These are phyloP conservation scores for Mycalesis mineus DNA, from an alignment of 2,888 invertebrate species.

Conservation along the genomic window DNA sequence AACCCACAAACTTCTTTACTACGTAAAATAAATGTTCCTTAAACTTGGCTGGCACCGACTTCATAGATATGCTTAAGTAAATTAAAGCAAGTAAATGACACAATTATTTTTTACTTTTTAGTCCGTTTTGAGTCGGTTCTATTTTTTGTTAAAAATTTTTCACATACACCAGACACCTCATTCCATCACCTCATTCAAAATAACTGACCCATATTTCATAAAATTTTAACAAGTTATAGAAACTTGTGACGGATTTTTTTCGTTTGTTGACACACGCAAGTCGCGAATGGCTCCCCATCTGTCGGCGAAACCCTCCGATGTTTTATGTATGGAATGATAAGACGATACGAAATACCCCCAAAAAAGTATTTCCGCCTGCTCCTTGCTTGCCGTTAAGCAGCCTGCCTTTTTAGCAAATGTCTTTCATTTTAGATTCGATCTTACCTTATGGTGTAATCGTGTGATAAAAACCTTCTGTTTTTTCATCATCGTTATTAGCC, in stretches of 20 bases:
- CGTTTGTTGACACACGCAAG: background rate
- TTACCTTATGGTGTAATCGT: background rate
- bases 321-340: slow-evolving; percentile 49
- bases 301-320: slow-evolving; percentile 52
- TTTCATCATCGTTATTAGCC: too few species aligned
- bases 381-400: slow-evolving; percentile 2
- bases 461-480: background rate
- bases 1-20: too few species aligned
- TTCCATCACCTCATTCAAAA: background rate
- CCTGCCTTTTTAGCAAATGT: background rate
- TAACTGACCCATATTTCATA: slow-evolving; percentile 5
- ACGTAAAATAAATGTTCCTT: too few species aligned
- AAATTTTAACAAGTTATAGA: background rate
- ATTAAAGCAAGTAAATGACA: too few species aligned
- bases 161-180: background rate
- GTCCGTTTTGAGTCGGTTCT: too few species aligned
- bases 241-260: slow-evolving; percentile 1
- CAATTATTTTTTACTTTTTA: too few species aligned
- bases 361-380: slow-evolving; percentile 11
- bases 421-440: too few species aligned
- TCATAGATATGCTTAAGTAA: too few species aligned
- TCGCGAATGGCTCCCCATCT: slow-evolving; percentile 45
- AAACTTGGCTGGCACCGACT: too few species aligned
- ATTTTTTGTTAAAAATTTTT: too few species aligned
- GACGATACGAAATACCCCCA: slow-evolving; percentile 39